Percentiles rank a stretch among this genome's conserved stretches.
These are phyloP conservation scores for Siniperca obscura DNA, from an alignment of 2,797 vertebrate genomes.

Conservation along the genomic window DNA sequence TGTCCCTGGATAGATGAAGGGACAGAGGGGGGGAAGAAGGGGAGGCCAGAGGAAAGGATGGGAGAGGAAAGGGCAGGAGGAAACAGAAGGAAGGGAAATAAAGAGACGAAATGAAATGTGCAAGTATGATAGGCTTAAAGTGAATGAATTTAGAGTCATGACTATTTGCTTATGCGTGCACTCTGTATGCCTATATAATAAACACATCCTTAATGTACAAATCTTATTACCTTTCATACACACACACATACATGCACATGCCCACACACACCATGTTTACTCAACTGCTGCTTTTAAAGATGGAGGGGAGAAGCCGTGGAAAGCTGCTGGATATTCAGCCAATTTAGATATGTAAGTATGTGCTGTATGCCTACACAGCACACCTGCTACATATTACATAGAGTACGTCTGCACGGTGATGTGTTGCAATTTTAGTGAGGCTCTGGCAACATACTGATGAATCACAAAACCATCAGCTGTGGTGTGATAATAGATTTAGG, in stretches of 20 bases:
- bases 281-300: slow-evolving; percentile 45
- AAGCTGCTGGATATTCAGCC: slow-evolving; percentile 22
- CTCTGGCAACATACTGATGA: slow-evolving; percentile 20
- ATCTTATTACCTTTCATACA: slow-evolving; percentile 28
- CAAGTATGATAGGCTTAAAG: slow-evolving; percentile 40
- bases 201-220: slow-evolving; percentile 25
- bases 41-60: slow-evolving; percentile 4
- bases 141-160: slow-evolving; percentile 7
- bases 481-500: not conserved
- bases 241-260: not conserved
- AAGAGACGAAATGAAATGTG: slow-evolving; percentile 38
- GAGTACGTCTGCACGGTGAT: not conserved
- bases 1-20: slow-evolving; percentile 67
- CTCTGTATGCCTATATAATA: slow-evolving; percentile 19
- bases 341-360: slow-evolving; percentile 23
- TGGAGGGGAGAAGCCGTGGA: not conserved
- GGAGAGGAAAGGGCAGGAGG: slow-evolving; percentile 27
- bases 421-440: slow-evolving; percentile 9
- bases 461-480: slow-evolving; percentile 13
- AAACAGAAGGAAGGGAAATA: slow-evolving; percentile 16
- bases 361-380: slow-evolving; percentile 7
- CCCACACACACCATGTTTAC: slow-evolving; percentile 1
- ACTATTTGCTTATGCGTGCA: slow-evolving; percentile 30
- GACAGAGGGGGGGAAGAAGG: not conserved
- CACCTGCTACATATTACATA: not conserved